Conservation (phyloP, 2,113 vertebrate genomes). For the Melospiza melodia region DNA sequence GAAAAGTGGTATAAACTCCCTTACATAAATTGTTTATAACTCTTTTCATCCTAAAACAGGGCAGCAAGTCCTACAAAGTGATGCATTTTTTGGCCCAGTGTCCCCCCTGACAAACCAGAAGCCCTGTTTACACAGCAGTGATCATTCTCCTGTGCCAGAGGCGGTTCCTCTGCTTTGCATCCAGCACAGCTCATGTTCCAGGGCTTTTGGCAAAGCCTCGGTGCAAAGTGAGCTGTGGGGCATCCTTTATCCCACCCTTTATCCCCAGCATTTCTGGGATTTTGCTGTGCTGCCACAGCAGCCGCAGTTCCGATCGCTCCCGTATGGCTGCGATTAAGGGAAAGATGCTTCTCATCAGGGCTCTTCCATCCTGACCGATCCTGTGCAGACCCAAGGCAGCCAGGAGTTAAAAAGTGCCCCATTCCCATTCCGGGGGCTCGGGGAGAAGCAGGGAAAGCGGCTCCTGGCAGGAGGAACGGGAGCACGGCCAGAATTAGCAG, state of each 20-base stretch:
- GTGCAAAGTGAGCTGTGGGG: not conserved
- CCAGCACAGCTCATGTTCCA: not conserved
- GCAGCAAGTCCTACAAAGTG: not conserved
- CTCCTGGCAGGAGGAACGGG: not conserved
- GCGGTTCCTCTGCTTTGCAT: not conserved
- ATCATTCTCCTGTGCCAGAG: not conserved
- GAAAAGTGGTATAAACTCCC: not conserved
- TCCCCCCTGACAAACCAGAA: not conserved
- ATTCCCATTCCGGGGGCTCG: rapidly evolving
- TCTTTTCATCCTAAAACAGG: not conserved
- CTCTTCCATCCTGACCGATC: rapidly evolving
- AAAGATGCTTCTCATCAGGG: not conserved
- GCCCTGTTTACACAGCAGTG: rapidly evolving
- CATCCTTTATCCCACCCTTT: not conserved
- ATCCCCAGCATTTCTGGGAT: rapidly evolving
- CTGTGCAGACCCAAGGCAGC: rapidly evolving
- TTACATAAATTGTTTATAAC: not conserved
- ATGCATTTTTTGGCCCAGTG: not conserved
- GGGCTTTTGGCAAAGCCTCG: not conserved
- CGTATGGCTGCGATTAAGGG: not conserved
- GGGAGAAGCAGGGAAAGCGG: not conserved
- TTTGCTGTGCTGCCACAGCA: not conserved
- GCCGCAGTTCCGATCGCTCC: rapidly evolving
- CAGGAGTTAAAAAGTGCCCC: rapidly evolving
- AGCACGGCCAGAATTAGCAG: not conserved